Base-by-base conservation (phyloP, 2,888 invertebrate species). In the Hypercompe scribonia region DNA sequence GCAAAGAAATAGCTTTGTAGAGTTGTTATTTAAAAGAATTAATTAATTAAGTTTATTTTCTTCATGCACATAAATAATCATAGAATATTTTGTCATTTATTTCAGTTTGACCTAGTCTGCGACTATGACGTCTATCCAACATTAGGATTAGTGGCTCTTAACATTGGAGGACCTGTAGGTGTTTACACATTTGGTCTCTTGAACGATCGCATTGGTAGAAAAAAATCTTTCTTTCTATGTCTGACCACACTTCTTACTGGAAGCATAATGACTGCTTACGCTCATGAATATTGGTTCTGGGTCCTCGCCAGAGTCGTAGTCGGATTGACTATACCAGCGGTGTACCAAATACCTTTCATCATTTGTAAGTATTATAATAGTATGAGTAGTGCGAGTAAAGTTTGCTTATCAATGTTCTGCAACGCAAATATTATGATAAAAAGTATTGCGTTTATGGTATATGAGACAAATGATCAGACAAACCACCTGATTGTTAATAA, bases 301-400 rank as follows among this genome's bases (percentile, higher is more conserved):
- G 97, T 98, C 1, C 94, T 96, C 4, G 98, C 98, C 85, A 96
- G 99, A 78, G 95, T 97, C 31, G 96, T 98, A 68, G 98, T 99
- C n/a, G 99, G 99, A 5, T 93, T 98, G 11, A 98, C 99, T 0
- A 98, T 99, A 86, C 99, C 99, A 7, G 99, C 99, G 1, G 97
- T 99, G 63, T 99, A 99, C 92, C 98, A 99, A 94, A 99, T 99
- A 91, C 99, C 99, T 0, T 99, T 99, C 90, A 99, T 99, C 76
- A 98, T 99, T 87, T 98, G 99, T 99, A 94, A 97, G 97, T 96
- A 87, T 76, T 34, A 66, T 50, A 10, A 33, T 42, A 13, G 28
- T 31, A 61, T 61, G 18, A 61, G 18, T 42, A 58, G 13, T 31
- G 18, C 15, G 15, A 61, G 18, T 15, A 28, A 58, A 3, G 3